phyloP scores from a whole-genome alignment of 2,797 vertebrate genomes.

The Coregonus sp. region DNA sequence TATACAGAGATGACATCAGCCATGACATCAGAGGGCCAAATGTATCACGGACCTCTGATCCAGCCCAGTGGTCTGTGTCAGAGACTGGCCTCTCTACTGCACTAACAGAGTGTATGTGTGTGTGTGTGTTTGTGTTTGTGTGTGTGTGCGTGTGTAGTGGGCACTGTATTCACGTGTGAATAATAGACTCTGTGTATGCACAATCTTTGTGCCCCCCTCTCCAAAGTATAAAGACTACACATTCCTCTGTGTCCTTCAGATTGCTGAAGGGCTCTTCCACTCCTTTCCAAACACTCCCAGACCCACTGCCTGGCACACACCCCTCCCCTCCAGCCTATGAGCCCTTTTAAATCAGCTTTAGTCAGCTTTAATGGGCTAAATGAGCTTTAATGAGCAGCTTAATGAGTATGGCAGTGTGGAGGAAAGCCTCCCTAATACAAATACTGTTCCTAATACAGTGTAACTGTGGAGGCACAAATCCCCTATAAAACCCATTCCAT shows the following conservation, averaged over 20 bases:
- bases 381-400: conserved; percentile 39
- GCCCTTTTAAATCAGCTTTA: conserved; percentile 65
- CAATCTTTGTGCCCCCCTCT: neutral
- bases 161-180: neutral
- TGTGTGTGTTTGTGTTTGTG: too few species aligned
- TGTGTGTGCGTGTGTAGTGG: neutral
- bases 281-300: neutral
- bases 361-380: conserved; percentile 53
- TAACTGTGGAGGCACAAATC: neutral
- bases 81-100: neutral
- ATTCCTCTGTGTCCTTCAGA: conserved; percentile 17
- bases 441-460: conserved; percentile 17
- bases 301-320: neutral
- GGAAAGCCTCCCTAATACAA: conserved; percentile 44
- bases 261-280: conserved; percentile 9
- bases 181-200: neutral
- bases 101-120: neutral
- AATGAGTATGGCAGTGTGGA: conserved; percentile 23
- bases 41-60: conserved; percentile 17
- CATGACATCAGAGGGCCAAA: conserved; percentile 32
- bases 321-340: conserved; percentile 16
- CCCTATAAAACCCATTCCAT: neutral
- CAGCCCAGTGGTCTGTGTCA: neutral
- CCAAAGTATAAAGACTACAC: neutral
- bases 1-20: conserved; percentile 5